Evolutionary conservation across 53 echinoderm and acorn worm species (phyloP).

Genomic region (Hippasteria phrygiana): DNA sequence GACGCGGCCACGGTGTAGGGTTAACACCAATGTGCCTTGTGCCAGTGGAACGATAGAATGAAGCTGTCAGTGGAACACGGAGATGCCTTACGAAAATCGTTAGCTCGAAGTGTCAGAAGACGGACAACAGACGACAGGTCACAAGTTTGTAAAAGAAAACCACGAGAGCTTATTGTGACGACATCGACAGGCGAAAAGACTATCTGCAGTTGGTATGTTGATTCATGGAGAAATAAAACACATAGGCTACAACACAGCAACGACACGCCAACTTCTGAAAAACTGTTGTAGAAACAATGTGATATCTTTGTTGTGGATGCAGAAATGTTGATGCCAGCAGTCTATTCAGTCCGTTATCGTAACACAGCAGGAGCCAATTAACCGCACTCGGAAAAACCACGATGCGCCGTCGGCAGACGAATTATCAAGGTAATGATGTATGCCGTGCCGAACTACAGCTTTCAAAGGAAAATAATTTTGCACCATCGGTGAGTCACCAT

Average conservation of each 20-base stretch:
- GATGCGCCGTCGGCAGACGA: constrained; percentile 37
- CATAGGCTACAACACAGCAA: too few relatives aligned
- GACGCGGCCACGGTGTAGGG: not conserved
- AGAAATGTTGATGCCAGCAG: not conserved
- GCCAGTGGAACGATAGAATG: constrained; percentile 19
- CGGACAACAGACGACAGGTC: constrained; percentile 6
- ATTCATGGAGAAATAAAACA: too few relatives aligned
- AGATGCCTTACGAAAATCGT: not conserved
- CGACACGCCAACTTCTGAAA: too few relatives aligned
- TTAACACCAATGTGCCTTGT: constrained; percentile 1
- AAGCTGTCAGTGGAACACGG: not conserved
- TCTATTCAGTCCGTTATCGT: not conserved
- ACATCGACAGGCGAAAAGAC: too few relatives aligned
- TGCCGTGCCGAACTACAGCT: not conserved
- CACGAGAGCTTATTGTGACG: not conserved
- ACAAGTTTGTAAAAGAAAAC: not conserved
- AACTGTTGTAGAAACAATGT: not conserved
- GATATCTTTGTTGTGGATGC: not conserved
- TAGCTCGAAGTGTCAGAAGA: not conserved
- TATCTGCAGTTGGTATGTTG: too few relatives aligned
- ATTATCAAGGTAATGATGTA: constrained; percentile 61
- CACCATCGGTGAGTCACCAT: constrained; percentile 55
- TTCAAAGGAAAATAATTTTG: constrained; percentile 12
- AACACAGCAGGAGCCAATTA: constrained; percentile 17
- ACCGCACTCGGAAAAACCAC: not conserved